Percentiles rank a stretch among this genome's conserved stretches.
Conservation (phyloP, 2,888 invertebrate species). For the Mactromeris polynyma region DNA sequence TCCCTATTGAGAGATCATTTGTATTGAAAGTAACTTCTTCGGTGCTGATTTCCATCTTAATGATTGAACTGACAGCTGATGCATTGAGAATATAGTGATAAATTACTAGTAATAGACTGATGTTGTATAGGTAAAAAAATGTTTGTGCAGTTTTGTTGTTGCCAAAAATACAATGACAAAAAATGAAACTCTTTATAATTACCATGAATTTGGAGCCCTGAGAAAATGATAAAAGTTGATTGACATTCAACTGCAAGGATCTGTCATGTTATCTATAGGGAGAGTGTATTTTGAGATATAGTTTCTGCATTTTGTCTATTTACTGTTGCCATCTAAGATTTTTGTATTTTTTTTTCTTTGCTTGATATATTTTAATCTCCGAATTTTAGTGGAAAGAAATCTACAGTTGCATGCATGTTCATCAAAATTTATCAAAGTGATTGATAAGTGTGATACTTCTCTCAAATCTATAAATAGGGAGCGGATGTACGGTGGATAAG, state of each 20-base stretch:
- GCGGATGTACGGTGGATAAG: too few species aligned
- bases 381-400: not conserved
- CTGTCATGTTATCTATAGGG: not conserved
- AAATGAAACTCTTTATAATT: too few species aligned
- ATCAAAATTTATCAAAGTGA: not conserved
- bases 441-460: not conserved
- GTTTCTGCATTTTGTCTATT: not conserved
- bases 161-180: too few species aligned
- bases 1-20: too few species aligned
- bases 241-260: not conserved
- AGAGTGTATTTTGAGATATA: not conserved
- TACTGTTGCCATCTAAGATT: not conserved
- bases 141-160: too few species aligned
- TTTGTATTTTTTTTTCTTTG: not conserved
- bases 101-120: too few species aligned
- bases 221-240: slow-evolving; percentile 5
- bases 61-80: too few species aligned
- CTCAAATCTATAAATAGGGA: too few species aligned
- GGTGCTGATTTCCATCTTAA: too few species aligned
- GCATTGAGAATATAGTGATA: too few species aligned
- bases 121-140: too few species aligned
- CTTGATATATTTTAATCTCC: not conserved
- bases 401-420: not conserved
- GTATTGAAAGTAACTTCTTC: too few species aligned
- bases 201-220: not conserved